Percentiles rank a stretch among this genome's conserved stretches.
These are phyloP conservation scores for Chelon auratus DNA, from an alignment of 2,797 vertebrate species.

Conservation along the genomic window DNA sequence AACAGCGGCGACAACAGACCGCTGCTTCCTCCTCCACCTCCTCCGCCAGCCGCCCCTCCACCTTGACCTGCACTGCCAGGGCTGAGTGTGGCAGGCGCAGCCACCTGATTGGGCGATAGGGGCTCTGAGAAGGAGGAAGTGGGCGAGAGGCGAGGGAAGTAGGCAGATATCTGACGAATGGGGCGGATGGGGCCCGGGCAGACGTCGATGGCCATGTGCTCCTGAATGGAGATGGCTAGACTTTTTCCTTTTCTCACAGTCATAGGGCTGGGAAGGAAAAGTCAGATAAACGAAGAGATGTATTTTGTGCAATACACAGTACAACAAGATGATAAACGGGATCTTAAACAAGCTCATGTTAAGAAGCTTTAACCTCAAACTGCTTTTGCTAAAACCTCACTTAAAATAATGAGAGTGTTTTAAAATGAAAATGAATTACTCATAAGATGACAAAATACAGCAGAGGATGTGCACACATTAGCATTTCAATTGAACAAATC, in stretches of 20 bases:
- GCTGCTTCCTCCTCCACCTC: slow-evolving; percentile 52
- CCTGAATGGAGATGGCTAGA: slow-evolving; percentile 88
- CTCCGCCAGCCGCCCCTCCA: slow-evolving; percentile 42
- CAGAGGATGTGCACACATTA: slow-evolving; percentile 56
- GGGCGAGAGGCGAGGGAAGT: slow-evolving; percentile 88
- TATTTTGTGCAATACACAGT: no score
- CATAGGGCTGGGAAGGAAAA: slow-evolving; percentile 72
- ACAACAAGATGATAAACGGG: no score
- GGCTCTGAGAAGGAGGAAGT: slow-evolving; percentile 80
- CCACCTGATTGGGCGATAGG: slow-evolving; percentile 67
- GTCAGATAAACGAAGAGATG: no score
- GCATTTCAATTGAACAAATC: slow-evolving; percentile 62
- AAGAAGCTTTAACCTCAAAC: no score
- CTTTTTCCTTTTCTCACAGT: slow-evolving; percentile 80
- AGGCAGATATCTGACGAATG: slow-evolving; percentile 88
- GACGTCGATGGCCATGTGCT: slow-evolving; percentile 91
- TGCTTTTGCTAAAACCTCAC: slow-evolving; percentile 22
- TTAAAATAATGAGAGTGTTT: slow-evolving; percentile 47
- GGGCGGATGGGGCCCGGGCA: slow-evolving; percentile 88
- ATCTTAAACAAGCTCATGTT: no score
- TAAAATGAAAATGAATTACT: slow-evolving; percentile 37
- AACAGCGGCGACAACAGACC: slow-evolving; percentile 79
- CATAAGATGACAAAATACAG: slow-evolving; percentile 45
- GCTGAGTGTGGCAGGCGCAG: slow-evolving; percentile 60
- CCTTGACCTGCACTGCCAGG: slow-evolving; percentile 49